Base-by-base conservation (phyloP, 1,140 invertebrate species). In the Drosophila lacertosa region DNA sequence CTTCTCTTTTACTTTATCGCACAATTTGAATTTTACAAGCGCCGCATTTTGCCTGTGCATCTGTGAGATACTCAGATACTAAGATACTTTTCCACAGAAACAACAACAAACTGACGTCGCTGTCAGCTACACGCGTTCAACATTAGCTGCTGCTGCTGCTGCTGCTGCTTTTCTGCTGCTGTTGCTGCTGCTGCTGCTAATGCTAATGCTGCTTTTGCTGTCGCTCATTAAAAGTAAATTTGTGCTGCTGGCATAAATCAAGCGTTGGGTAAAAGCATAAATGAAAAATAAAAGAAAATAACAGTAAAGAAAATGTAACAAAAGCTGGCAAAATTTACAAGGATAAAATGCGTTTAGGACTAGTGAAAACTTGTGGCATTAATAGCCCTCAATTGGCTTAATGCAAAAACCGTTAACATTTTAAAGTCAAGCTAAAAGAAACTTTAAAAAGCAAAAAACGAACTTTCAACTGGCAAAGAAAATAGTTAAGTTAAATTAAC, bases 201-300 rank as follows among this genome's bases (percentile, higher is more conserved):
- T 26, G 24, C 24, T 26, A 11, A 11, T 32, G 16, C 62, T 20
- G 1, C 24, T 44, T 24, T 35, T 39, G 57, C 53, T 58, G 69
- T 29, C 62, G 65, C 75, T 79, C 80, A 83, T 83, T 83, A 83
- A 84, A 84, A 80, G 64, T 73, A 80, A 73, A 84, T 86, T 82
- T 76, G 37, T 66, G 80, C 53, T 60, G 67, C 51, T 69, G 76
- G 80, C 80, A 83, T 75, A 83, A 83, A 84, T 83, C 75, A 80
- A 65, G 71, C 15, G 40, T 42, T 37, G 35, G 39, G 35, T 47
- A n/a, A n/a, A n/a, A 35, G 20, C 4, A 48, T 1, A 29, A 35
- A 20, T 24, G 18, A 33, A 13, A 20, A 22, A 16, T 22, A 42
- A 32, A 40, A n/a, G n/a, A n/a, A n/a, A n/a, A n/a, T n/a, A n/a